Evolutionary conservation across 1,140 invertebrate species (phyloP), one percentile per base, ranked within the genome.

Genomic region (Cydia amplana): DNA sequence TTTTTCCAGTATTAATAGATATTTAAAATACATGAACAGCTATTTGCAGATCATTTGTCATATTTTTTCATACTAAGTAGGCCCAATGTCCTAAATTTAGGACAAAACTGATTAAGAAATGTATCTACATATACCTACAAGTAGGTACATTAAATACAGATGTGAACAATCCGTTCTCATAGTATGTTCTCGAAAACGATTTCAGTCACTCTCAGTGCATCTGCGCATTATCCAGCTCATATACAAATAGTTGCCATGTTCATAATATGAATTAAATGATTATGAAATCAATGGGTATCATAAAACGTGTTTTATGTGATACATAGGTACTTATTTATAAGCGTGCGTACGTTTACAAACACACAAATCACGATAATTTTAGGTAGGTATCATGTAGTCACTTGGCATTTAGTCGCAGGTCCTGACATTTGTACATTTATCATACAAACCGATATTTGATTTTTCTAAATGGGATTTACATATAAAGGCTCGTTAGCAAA

Each of bases 331-430:
- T 0, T 67, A 67, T 6, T 51, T n/a, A 51, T 43, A 70, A 36
- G 28, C 55, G 55, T 60, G 6, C 55, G 3, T 23, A n/a, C 9
- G n/a, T 12, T 67, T 67, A 32, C 64, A 70, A 40, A 43, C 25
- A 36, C 36, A 70, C n/a, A 40, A 40, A 70, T 70, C 65, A 40
- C 32, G 28, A 70, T 40, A n/a, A 70, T 40, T 70, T 43, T n/a
- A 70, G 65, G 65, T 70, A 70, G 65, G 65, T 70, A 70, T 36
- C 65, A 70, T 18, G 65, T 70, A 70, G 65, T 36, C 65, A 70
- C 65, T 70, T 70, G 65, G 65, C 65, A 70, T 70, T 36, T 23
- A 60, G 20, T 60, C 12, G 20, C 32, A 36, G n/a, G 65, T 70
- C 65, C 32, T 70, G 28, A 70, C n/a, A 36, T 70, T 36, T 70